Evolutionary conservation across 2,113 vertebrate species (phyloP), one percentile per base, ranked within the genome.

Genomic region (Australoheros scitulus): DNA sequence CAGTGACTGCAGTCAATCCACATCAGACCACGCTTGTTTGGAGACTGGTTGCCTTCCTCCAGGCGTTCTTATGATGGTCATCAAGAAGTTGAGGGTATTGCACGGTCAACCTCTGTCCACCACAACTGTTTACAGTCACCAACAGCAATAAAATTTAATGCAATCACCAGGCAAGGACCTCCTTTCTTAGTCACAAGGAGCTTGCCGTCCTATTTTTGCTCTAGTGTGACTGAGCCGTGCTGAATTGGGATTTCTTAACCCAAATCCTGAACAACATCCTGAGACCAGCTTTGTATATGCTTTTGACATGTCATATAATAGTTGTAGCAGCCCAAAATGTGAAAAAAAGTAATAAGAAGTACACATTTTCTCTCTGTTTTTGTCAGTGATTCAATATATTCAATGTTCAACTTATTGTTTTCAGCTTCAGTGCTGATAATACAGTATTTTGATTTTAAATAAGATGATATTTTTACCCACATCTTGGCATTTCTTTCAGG

Each of bases 401-500:
- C 36, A 38, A 38, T 38, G 29, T 52, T 13, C 13, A 52, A 29
- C 43, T 29, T 77, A 38, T 22, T 34, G 10, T 26, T 11, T 17
- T 32, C 15, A 72, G 34, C 17, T 1, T 26, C 50, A 64, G 17
- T 1, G 1, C 65, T 60, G 6, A 41, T 56, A 3, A 61, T 81
- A 24, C 63, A 52, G 41, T 61, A 56, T 76, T 75, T 64, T 68
- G 34, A 59, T 24, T 74, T 80, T n/a, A 79, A 79, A 64, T 32
- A 59, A 20, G n/a, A 11, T 24, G 57, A 72, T 83, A 38, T 86
- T 85, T 90, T 75, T 58, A 60, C 38, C 72, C 57, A 24, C 61
- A 32, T 76, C 24, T 52, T 90, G 86, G 76, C 81, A 80, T 89
- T 79, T 81, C 17, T 75, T 84, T 80, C 59, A 26, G 8, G 58